Evolutionary conservation across 37 sponge, comb jelly and placozoan genomes (phyloP), one percentile per base, ranked within the genome.

Genomic region (Crambe crambe): DNA sequence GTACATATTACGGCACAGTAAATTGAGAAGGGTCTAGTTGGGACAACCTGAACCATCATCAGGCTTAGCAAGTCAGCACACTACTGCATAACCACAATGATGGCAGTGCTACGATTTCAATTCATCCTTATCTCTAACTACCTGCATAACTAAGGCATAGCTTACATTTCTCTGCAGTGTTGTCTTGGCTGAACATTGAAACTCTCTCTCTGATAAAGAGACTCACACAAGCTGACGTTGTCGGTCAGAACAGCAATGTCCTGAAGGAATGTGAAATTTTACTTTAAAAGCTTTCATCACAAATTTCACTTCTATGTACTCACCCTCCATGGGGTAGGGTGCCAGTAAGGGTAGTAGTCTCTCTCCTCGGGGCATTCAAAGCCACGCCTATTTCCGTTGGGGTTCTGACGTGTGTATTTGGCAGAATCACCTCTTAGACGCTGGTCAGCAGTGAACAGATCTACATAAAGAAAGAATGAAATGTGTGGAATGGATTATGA

Each of bases 321-420:
- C 47, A 85, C 86, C 74, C 83, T 92, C 99, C 99, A 98, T 21
- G 91, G 88, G 22, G 92, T 89, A 39, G 99, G 99, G 74, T 94
- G 95, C 99, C 99, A 98, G 91, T 98, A 98, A 20, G 99, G 99
- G 74, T 96, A 98, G 81, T 98, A 94, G 91, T 98, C 99, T 23
- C 99, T 73, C 89, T 98, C 99, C 73, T 98, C 99, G 8, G 99
- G 99, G 43, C 99, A 98, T 77, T 98, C 99, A 68, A 94, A 98
- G 1, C 99, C 99, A 42, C 93, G 85, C 32, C 99, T 78, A 60
- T 96, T 96, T 9, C 97, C 99, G 42, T 98, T 91, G 30, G 95
- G 88, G 72, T 98, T 98, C 83, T 98, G 99, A 5, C 99, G 78
- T 10, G 99, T 98, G 80, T 85, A 89, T 36, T 74, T 81, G 25